Evolutionary conservation across 2,797 vertebrate genomes (phyloP), one percentile per base, ranked within the genome.

Genomic region (Tamandua tetradactyla): DNA sequence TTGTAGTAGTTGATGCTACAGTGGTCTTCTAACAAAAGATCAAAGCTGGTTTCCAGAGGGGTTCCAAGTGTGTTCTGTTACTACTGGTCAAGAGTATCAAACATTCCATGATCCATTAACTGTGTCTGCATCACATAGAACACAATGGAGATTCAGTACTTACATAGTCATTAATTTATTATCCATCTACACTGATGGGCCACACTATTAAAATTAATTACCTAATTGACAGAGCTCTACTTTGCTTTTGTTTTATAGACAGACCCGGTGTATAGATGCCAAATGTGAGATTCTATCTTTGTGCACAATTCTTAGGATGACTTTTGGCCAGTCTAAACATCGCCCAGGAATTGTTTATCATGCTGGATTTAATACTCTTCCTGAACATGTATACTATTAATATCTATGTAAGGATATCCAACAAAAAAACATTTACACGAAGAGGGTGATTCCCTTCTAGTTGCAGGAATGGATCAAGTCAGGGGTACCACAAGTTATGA

Each of bases 391-490:
- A 25, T 93, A 94, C 90, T 91, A 74, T 83, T 92, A 88, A 96
- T 96, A 94, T 96, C 87, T 96, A 44, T 85, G 85, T 82, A 79
- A 83, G 93, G 95, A 88, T 97, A 83, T 94, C 74, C 82, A 96
- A 68, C 79, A 91, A 85, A 96, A 81, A 97, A 97, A 96, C 88
- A 96, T 96, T 97, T 97, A 97, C 82, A 89, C 64, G 95, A 90
- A 86, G 44, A 94, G 61, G 64, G 93, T 89, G 90, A 96, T 95
- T 94, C 90, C 79, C 61, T 93, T 87, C 27, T 61, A 32, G 55
- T n/a, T 76, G 32, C 37, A 92, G 85, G 10, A 35, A 64, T 88
- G 55, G 69, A 82, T 74, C 55, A 72, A 93, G 74, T 17, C 52
- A 80, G 25, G 52, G 17, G 10, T 59, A 90, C 88, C 42, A 76